Conservation (phyloP, 2,888 invertebrate genomes). For the Archips crataeganus region DNA sequence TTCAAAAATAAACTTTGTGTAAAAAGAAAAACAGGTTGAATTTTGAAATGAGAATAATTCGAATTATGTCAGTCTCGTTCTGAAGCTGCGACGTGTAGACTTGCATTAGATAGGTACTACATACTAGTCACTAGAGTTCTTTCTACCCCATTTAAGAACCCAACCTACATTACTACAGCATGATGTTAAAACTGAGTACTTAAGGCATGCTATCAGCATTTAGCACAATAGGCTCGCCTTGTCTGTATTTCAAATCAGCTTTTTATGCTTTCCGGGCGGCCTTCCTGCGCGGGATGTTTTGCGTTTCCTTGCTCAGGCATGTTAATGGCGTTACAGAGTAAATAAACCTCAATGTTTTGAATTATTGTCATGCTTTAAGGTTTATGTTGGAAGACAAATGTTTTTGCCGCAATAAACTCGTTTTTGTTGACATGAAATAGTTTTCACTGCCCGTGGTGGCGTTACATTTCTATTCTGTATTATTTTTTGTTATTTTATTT, state of each 20-base stretch:
- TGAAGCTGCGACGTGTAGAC: no score
- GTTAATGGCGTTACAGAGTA: conserved; percentile 46
- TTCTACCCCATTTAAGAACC: no score
- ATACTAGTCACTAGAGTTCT: no score
- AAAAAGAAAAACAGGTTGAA: no score
- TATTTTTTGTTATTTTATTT: not conserved
- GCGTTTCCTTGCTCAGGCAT: conserved; percentile 50
- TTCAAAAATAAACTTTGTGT: no score
- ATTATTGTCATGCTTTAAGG: conserved; percentile 34
- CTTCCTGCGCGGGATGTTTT: conserved; percentile 45
- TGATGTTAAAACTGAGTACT: no score
- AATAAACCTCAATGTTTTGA: conserved; percentile 44
- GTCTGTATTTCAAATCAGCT: conserved; percentile 23
- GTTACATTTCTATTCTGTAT: not conserved
- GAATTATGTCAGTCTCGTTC: no score
- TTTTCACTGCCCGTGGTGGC: not conserved
- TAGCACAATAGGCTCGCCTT: conserved; percentile 4
- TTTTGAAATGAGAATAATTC: no score
- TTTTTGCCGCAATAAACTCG: conserved; percentile 7
- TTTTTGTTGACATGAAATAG: conserved; percentile 12
- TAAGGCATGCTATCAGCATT: conserved; percentile 3
- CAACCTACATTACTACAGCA: no score
- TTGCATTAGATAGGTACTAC: no score
- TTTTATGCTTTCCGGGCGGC: conserved; percentile 18
- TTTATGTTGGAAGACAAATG: conserved; percentile 13